These are phyloP conservation scores for Neomorphus geoffroyi DNA, from an alignment of 2,797 vertebrate species.

Conservation along the genomic window DNA sequence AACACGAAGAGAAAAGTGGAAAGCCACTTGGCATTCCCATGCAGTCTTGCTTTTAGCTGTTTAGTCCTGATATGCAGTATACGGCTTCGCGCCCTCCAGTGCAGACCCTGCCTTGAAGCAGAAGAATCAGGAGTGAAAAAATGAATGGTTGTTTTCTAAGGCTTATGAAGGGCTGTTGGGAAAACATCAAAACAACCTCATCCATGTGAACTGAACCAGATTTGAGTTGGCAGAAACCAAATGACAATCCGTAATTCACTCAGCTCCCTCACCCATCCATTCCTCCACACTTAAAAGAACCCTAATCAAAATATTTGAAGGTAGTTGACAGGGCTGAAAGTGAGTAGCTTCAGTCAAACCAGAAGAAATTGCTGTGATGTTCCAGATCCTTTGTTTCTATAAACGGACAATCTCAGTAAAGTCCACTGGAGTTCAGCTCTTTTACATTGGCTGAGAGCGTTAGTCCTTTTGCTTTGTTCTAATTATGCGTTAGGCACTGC, in stretches of 20 bases:
- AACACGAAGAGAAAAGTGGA: not conserved
- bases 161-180: not conserved
- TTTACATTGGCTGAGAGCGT: not conserved
- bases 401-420: not conserved
- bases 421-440: not conserved
- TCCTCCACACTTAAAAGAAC: constrained; percentile 3
- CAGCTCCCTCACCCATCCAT: not conserved
- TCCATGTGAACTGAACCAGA: constrained; percentile 14
- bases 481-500: not conserved
- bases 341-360: constrained; percentile 23
- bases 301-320: constrained; percentile 59
- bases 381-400: constrained; percentile 18
- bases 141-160: not conserved
- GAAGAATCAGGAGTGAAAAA: not conserved
- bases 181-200: constrained; percentile 35
- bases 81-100: not conserved
- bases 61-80: not conserved
- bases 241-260: constrained; percentile 10
- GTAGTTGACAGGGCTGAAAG: constrained; percentile 33
- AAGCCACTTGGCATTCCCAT: not conserved
- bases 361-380: constrained; percentile 3
- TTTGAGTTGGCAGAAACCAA: constrained; percentile 32
- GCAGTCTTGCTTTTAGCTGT: not conserved
- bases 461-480: not conserved
- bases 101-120: not conserved